Evolutionary conservation across 2,113 vertebrate species (phyloP), one percentile per base, ranked within the genome.

Genomic region (cat (Felis catus)): DNA sequence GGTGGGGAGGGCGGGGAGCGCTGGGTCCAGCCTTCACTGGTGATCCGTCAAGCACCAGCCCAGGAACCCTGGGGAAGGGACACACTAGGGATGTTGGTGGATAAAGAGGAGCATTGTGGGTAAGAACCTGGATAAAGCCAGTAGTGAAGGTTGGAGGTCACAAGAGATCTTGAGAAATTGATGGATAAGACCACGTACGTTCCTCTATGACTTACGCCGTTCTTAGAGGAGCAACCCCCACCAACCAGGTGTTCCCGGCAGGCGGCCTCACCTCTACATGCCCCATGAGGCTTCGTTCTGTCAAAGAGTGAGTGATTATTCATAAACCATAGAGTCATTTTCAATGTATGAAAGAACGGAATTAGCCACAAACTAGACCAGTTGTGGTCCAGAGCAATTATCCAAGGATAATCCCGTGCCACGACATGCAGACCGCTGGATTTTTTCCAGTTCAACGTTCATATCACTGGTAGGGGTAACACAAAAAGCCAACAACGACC

Each of bases 251-350:
- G 55, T 48, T 15, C 45, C 7, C 0, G 3, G 39, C 31, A 6
- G 36, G 19, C 0, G 4, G 31, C 39, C 76, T 5, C 63, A 2
- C 51, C 15, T 3, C n/a, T 7, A 7, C 25, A 23, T 0, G 0
- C 23, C 25, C 11, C 0, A 2, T 14, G 8, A 8, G 13, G 13
- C 8, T 66, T 71, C 11, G 39, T 45, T 45, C 73, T 45, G 74
- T 45, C 39, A 15, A 21, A 31, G 66, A 27, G 41, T 25, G 66
- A 82, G 29, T 3, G 29, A 3, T 31, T 55, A 23, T 66, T 91
- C 74, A 5, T 0, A 16, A 45, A 13, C 27, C 33, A 3, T 3
- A 36, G 39, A 33, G 81, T 18, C 14, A 36, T 33, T n/a, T 16
- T 3, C n/a, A 51, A 61, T 27, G 23, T 13, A 21, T 2, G n/a